Evolutionary conservation across 2,888 invertebrate species (phyloP).

Genomic region (Ophion slaviceki): DNA sequence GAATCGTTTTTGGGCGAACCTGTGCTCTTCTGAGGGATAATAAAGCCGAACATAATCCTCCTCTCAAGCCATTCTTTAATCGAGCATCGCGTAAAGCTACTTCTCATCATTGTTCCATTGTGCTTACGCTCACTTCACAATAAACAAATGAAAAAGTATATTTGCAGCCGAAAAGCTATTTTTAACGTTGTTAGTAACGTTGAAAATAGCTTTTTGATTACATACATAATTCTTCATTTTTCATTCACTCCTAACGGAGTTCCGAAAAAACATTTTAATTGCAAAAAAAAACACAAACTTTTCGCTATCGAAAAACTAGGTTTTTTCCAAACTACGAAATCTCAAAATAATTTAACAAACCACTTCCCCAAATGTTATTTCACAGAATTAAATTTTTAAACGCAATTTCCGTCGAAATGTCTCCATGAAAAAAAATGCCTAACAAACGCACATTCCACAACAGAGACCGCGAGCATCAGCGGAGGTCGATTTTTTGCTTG

Average conservation of each 20-base stretch:
- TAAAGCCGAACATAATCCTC: slow-evolving; percentile 38
- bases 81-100: slow-evolving; percentile 23
- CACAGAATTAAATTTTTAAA: neutral
- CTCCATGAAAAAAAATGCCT: neutral
- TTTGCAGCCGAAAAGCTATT: neutral
- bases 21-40: slow-evolving; percentile 28
- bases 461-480: slow-evolving; percentile 6
- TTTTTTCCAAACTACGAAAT: neutral
- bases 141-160: neutral
- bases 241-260: neutral
- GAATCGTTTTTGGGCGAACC: slow-evolving; percentile 3
- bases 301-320: neutral
- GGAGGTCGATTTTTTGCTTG: neutral
- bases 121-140: neutral
- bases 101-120: neutral
- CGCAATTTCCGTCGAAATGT: neutral
- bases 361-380: neutral
- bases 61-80: neutral
- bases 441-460: neutral
- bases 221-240: no score
- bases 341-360: neutral
- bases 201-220: no score
- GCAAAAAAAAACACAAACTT: neutral
- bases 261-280: neutral
- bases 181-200: no score